Evolutionary conservation across 2,113 vertebrate species (phyloP).

Genomic region (Butorides virescens): DNA sequence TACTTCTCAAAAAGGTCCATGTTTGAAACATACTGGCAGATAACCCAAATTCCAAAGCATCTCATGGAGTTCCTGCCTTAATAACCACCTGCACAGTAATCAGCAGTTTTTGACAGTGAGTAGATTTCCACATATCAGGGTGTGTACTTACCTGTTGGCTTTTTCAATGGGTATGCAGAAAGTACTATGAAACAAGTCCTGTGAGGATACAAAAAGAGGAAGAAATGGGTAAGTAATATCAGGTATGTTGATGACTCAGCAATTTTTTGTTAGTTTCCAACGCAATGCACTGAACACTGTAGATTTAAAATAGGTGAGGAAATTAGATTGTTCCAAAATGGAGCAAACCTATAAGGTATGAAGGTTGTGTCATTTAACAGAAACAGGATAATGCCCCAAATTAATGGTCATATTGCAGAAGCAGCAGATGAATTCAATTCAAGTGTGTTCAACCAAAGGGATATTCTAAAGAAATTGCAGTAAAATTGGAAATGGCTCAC

Average conservation of each 20-base stretch:
- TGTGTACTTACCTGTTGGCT: not conserved
- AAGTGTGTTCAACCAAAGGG: not conserved
- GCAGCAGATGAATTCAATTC: not conserved
- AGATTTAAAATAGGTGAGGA: not conserved
- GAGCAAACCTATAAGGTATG: not conserved
- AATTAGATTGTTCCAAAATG: not conserved
- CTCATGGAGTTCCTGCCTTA: not conserved
- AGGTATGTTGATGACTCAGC: not conserved
- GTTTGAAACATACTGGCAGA: not conserved
- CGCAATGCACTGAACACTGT: not conserved
- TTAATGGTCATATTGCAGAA: not conserved
- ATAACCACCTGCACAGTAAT: not conserved
- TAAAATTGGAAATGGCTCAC: not conserved
- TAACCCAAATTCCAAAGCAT: not conserved
- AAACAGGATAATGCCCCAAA: not conserved
- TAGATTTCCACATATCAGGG: not conserved
- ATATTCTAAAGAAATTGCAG: not conserved
- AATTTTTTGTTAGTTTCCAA: not conserved
- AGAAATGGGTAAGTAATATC: not conserved
- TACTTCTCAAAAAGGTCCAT: not conserved
- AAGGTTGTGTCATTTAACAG: not conserved
- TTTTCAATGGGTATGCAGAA: not conserved
- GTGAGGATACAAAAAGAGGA: not conserved
- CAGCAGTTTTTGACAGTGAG: not conserved
- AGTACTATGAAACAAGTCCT: not conserved